Conservation (phyloP, 2,113 vertebrate genomes). For the Sinocyclocheilus maitianheensis region DNA sequence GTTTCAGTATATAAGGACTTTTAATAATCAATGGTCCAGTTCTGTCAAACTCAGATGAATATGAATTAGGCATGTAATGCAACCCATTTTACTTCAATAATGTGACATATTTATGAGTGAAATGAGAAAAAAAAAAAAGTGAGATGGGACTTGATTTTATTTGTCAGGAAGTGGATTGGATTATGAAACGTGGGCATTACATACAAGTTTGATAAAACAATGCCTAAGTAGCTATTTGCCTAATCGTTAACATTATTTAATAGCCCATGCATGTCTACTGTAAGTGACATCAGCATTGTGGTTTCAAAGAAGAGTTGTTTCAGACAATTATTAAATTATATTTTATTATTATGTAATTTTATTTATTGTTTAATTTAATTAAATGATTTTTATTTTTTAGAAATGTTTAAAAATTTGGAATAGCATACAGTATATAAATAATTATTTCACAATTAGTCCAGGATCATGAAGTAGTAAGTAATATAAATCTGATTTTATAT, state of each 20-base stretch:
- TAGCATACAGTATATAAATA: background rate
- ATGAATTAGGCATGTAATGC: background rate
- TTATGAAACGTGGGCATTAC: too few relatives aligned
- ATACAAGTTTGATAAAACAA: background rate
- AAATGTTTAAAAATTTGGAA: background rate
- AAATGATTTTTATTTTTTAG: background rate
- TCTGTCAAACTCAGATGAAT: background rate
- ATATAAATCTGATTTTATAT: background rate
- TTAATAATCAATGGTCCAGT: background rate
- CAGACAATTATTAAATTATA: background rate
- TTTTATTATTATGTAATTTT: background rate
- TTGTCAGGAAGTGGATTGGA: too few relatives aligned
- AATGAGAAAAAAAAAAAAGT: background rate
- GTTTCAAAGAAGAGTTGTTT: background rate
- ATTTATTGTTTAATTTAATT: background rate
- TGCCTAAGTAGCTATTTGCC: background rate
- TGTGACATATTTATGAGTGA: background rate
- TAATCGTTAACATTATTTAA: background rate
- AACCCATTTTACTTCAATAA: background rate
- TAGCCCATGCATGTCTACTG: background rate
- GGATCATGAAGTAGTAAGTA: background rate
- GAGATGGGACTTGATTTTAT: background rate
- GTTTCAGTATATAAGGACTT: background rate
- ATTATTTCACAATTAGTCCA: background rate
- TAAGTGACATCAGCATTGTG: background rate